These are phyloP conservation scores for Electrophaes corylata DNA, from an alignment of 2,888 invertebrate genomes.

Conservation along the genomic window DNA sequence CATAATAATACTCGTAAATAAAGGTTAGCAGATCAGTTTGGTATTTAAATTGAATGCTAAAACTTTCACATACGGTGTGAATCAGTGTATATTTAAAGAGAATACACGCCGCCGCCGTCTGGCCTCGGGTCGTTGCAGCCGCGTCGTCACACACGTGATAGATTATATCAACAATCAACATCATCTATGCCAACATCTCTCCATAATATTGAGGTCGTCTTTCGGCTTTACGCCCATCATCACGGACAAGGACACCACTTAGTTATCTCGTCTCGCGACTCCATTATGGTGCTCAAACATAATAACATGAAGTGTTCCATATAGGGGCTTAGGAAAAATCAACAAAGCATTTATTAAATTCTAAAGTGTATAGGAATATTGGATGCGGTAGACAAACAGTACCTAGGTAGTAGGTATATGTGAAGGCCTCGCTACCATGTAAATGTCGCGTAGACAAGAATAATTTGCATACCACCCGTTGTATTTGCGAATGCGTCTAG, in stretches of 20 bases:
- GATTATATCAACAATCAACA: slow-evolving; percentile 60
- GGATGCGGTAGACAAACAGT: slow-evolving; percentile 30
- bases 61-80: slow-evolving; percentile 33
- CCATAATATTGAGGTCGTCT: slow-evolving; percentile 52
- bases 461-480: slow-evolving; percentile 73
- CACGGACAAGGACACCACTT: slow-evolving; percentile 54
- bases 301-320: slow-evolving; percentile 49
- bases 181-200: slow-evolving; percentile 42
- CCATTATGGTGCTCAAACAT: slow-evolving; percentile 60
- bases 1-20: slow-evolving; percentile 1
- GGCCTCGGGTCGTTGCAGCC: slow-evolving; percentile 51
- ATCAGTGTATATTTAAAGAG: slow-evolving; percentile 39
- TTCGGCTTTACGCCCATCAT: slow-evolving; percentile 54
- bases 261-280: slow-evolving; percentile 56
- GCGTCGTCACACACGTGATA: slow-evolving; percentile 59
- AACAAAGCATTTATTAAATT: slow-evolving; percentile 36
- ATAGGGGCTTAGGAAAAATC: slow-evolving; percentile 34
- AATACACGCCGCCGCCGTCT: slow-evolving; percentile 44
- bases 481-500: slow-evolving; percentile 72
- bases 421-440: slow-evolving; percentile 50
- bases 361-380: slow-evolving; percentile 32
- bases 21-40: not conserved
- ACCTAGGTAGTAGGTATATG: slow-evolving; percentile 19
- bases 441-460: slow-evolving; percentile 58
- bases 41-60: slow-evolving; percentile 24